Evolutionary conservation across 2,797 vertebrate species (phyloP), one percentile per base, ranked within the genome.

Genomic region (Paramormyrops hopkinsi): DNA sequence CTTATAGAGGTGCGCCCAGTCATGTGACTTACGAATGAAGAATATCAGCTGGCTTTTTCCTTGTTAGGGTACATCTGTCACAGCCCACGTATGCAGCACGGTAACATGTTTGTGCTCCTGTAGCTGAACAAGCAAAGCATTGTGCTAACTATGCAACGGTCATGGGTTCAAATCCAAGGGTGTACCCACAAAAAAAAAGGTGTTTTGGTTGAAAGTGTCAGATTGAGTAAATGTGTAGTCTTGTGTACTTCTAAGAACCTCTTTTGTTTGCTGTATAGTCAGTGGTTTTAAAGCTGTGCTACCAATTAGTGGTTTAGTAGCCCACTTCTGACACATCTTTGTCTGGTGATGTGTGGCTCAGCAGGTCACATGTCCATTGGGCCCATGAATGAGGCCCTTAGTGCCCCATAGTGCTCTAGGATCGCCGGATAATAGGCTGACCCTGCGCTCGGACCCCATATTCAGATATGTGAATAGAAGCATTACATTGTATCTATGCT

Each of bases 1-100:
- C 8, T 97, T 88, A 97, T 99, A 56, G 97, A 99, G 97, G 98
- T 99, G 92, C 92, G 91, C 82, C 76, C 19, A 1, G 41, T 19
- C 41, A 19, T 44, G 76, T 82, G 76, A 46, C 76, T 82, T 82
- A n/a, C 19, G 17, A 79, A n/a, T 37, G 37, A 41, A 41, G 73
- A 79, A 17, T 17, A 44, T 79, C 14, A 19, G 73, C 33, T 76
- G 69, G 69, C 33, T 25, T 76, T 76, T 76, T 76, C 33, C 69
- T 76, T 19, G 25, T 69, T 5, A 25, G 25, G 25, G n/a, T 29
- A 5, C 41, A 3, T 44, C 44, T 62, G 7, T 65, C 48, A 76
- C 82, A 86, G 48, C 50, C 25, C 37, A 44, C 1, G 5, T 59
- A 5, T 62, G 33, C 33, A n/a, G 12, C 54, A 14, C 2, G 5